phyloP scores from a whole-genome alignment of 2,888 invertebrate species.

The Plagodis dolabraria region DNA sequence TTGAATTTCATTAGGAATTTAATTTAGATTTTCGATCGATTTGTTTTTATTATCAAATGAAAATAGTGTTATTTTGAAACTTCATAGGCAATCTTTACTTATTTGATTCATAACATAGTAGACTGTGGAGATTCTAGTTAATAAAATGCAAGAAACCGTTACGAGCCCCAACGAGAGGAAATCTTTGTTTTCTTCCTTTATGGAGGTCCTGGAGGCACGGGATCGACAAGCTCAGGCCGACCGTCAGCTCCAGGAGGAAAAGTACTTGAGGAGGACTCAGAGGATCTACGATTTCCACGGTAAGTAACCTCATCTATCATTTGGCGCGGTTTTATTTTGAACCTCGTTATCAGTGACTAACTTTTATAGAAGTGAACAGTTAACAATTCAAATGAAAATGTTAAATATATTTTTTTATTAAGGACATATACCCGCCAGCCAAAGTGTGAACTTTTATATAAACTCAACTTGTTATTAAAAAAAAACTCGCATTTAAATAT shows the following conservation, averaged over 20 bases:
- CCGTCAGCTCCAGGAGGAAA: conserved; percentile 74
- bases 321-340: conserved; percentile 31
- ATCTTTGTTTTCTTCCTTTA: conserved; percentile 74
- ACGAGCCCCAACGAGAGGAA: conserved; percentile 72
- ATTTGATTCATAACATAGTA: conserved; percentile 8
- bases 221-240: conserved; percentile 70
- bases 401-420: too few relatives aligned
- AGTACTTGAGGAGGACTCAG: conserved; percentile 73
- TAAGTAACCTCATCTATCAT: conserved; percentile 35
- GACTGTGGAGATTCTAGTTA: conserved; percentile 40
- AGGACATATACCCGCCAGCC: too few relatives aligned
- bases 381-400: too few relatives aligned
- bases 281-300: conserved; percentile 79
- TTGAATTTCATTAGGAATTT: conserved; percentile 62
- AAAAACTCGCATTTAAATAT: too few relatives aligned
- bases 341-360: neutral
- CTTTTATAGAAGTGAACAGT: too few relatives aligned
- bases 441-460: too few relatives aligned
- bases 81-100: neutral
- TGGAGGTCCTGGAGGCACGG: conserved; percentile 72
- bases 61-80: conserved; percentile 4
- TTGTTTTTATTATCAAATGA: conserved; percentile 7
- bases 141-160: conserved; percentile 82
- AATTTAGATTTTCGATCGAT: conserved; percentile 39
- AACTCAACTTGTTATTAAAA: too few relatives aligned